Evolutionary conservation across 30 jellyfish, hydroid and myxozoan species (phyloP).

Genomic region (Hydractinia echinata): DNA sequence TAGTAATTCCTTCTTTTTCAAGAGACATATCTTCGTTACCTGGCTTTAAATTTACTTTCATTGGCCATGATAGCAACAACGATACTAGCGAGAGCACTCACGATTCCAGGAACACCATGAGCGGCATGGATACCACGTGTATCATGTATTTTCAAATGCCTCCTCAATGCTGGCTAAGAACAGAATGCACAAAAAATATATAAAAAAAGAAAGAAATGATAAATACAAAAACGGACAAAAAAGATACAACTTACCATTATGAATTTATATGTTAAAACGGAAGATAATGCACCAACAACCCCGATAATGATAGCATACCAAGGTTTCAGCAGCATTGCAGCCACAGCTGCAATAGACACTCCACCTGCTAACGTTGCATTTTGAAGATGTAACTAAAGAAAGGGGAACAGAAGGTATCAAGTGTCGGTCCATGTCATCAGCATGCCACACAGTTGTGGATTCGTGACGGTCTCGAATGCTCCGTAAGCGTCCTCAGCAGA

Average conservation of each 20-base stretch:
- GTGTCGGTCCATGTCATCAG: too few species aligned
- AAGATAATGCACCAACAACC: conserved; percentile 55
- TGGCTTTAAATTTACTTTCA: conserved; percentile 50
- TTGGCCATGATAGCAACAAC: conserved; percentile 68
- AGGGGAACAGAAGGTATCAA: background rate
- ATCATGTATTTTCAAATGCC: conserved; percentile 59
- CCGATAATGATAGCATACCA: conserved; percentile 82
- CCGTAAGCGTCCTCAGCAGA: too few species aligned
- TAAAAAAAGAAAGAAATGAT: background rate
- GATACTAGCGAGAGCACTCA: conserved; percentile 63
- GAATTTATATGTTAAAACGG: conserved; percentile 58
- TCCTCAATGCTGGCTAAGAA: conserved; percentile 48
- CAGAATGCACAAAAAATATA: background rate
- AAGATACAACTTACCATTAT: conserved; percentile 48
- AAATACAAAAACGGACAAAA: background rate
- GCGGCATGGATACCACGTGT: conserved; percentile 78
- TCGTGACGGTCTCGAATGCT: too few species aligned
- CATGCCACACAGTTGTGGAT: too few species aligned
- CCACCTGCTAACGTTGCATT: conserved; percentile 86
- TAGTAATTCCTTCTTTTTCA: too few species aligned
- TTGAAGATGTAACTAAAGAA: conserved; percentile 55
- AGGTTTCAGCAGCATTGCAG: conserved; percentile 72
- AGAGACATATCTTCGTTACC: conserved; percentile 26
- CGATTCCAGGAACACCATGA: conserved; percentile 72
- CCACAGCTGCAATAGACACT: conserved; percentile 73